Percentiles rank a stretch among this genome's conserved stretches.
These are phyloP conservation scores for Stylophora pistillata DNA, from an alignment of 64 coral and sea anemone species.

Conservation along the genomic window DNA sequence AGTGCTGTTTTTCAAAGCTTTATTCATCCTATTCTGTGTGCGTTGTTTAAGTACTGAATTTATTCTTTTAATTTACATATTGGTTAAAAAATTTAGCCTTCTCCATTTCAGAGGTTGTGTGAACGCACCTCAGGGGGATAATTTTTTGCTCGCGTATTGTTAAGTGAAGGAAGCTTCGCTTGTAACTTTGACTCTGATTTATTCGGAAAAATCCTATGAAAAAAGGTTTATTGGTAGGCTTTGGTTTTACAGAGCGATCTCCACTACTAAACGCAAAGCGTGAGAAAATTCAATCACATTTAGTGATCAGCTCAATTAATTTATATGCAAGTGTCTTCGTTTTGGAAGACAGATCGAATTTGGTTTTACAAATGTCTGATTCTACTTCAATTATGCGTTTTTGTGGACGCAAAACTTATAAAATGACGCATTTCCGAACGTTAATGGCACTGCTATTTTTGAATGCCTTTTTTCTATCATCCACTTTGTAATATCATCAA, in stretches of 20 bases:
- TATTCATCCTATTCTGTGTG: not conserved
- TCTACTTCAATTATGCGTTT: constrained; percentile 6
- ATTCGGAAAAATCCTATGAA: not conserved
- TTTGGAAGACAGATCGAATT: not conserved
- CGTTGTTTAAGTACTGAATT: not conserved
- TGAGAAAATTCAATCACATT: constrained; percentile 12
- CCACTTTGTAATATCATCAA: not conserved
- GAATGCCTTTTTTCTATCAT: not conserved
- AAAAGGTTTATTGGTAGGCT: not conserved
- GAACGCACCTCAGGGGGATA: no score
- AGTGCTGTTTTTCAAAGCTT: not conserved
- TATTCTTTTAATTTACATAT: not conserved
- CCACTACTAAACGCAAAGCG: not conserved
- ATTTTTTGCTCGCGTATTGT: not conserved
- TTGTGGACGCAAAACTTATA: not conserved
- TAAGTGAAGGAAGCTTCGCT: constrained; percentile 27
- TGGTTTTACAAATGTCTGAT: constrained; percentile 35
- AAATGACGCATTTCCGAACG: constrained; percentile 40
- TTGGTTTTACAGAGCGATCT: not conserved
- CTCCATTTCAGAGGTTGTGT: constrained; percentile 3
- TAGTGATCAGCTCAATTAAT: constrained; percentile 45
- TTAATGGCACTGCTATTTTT: not conserved
- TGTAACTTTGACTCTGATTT: not conserved
- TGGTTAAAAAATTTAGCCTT: constrained; percentile 8
- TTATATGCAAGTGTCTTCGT: not conserved